Percentiles rank a stretch among this genome's conserved stretches.
Conservation (phyloP, 2,113 vertebrate genomes). For the Aldabrachelys gigantea region DNA sequence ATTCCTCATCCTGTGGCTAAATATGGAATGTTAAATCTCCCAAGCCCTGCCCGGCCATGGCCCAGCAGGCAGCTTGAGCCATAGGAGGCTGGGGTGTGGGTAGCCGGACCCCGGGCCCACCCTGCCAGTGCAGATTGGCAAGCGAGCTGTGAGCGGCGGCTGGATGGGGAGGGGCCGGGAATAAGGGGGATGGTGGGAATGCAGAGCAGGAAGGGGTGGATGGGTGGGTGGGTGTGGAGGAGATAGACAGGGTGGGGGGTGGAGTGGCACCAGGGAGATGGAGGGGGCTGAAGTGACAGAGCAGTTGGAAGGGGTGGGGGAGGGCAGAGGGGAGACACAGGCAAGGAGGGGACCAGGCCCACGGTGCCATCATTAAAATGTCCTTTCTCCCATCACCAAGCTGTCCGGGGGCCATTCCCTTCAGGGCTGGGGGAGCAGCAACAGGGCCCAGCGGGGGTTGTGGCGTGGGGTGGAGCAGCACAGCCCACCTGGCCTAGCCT, state of each 20-base stretch:
- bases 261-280: background rate
- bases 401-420: background rate
- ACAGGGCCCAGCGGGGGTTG: too few relatives aligned
- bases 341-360: background rate
- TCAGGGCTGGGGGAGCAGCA: background rate
- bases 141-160: background rate
- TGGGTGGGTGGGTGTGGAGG: too few relatives aligned
- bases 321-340: background rate
- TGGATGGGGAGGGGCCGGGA: background rate
- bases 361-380: fast-evolving
- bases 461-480: too few relatives aligned
- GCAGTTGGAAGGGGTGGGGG: too few relatives aligned
- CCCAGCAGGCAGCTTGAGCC: background rate
- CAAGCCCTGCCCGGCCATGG: background rate
- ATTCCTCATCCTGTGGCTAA: background rate
- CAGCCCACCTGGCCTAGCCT: too few relatives aligned
- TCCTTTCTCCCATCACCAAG: background rate
- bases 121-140: background rate
- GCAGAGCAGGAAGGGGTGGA: too few relatives aligned
- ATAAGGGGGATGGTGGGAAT: background rate
- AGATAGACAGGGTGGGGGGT: too few relatives aligned
- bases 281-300: background rate
- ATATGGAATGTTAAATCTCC: background rate
- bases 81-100: background rate
- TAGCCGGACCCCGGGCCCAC: background rate